A percentile compares a stretch with the other conserved stretches of the same genome.
Conservation (phyloP, 2,888 invertebrate genomes). For the Archips xylosteana region DNA sequence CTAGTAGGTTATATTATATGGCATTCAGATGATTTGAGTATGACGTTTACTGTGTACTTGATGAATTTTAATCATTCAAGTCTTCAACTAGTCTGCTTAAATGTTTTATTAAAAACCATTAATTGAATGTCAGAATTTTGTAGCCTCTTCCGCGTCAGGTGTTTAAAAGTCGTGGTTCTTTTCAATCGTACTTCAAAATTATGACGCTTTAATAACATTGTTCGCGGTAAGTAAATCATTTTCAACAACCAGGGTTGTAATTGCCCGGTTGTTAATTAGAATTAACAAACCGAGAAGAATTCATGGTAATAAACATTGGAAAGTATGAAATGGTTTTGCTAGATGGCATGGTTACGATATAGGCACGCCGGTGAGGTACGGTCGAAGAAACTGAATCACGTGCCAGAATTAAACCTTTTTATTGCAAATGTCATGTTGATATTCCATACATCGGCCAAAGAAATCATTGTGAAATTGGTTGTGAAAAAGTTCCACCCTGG, state of each 20-base stretch:
- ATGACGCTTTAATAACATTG: constrained; percentile 61
- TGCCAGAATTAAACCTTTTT: no score
- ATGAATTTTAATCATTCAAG: not conserved
- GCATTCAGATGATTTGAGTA: not conserved
- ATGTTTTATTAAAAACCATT: not conserved
- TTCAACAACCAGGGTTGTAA: constrained; percentile 66
- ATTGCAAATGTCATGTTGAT: no score
- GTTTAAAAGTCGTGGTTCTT: constrained; percentile 29
- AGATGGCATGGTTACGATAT: not conserved
- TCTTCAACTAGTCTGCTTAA: not conserved
- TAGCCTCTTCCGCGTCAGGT: constrained; percentile 17
- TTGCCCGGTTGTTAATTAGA: constrained; percentile 74
- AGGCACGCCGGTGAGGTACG: not conserved
- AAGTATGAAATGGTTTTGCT: constrained; percentile 49
- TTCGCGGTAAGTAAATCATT: constrained; percentile 69
- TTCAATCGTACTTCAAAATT: constrained; percentile 25
- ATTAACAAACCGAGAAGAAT: constrained; percentile 73
- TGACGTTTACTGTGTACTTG: not conserved
- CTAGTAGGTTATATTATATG: not conserved
- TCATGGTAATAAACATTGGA: constrained; percentile 66
- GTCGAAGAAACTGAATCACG: no score
- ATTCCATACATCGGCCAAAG: no score
- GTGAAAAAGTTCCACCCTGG: no score
- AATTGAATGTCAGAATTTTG: constrained; percentile 27
- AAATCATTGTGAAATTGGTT: no score